phyloP scores from a whole-genome alignment of 2,797 vertebrate species.

The Thalassophryne amazonica region DNA sequence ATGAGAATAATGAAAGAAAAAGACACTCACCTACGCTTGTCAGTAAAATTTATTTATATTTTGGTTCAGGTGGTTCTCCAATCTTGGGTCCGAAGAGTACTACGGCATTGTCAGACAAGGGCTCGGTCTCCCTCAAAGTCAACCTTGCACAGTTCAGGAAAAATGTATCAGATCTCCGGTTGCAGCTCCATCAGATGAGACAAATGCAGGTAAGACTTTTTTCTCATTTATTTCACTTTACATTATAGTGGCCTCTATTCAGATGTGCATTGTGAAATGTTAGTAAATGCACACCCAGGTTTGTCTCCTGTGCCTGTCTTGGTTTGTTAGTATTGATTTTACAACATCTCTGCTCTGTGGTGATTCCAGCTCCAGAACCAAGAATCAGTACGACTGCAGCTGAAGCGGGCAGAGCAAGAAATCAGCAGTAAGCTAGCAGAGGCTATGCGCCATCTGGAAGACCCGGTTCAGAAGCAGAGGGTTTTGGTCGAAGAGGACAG shows the following conservation, averaged over 20 bases:
- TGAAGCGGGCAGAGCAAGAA: slow-evolving; percentile 92
- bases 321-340: slow-evolving; percentile 11
- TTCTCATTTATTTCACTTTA: slow-evolving; percentile 5
- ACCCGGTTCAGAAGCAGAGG: slow-evolving; percentile 91
- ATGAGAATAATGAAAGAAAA: too few species aligned
- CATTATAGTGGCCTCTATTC: neutral
- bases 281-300: neutral
- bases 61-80: slow-evolving; percentile 73
- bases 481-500: slow-evolving; percentile 91
- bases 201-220: slow-evolving; percentile 86
- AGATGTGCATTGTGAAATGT: neutral
- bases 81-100: slow-evolving; percentile 74
- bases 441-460: slow-evolving; percentile 85
- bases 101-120: slow-evolving; percentile 32
- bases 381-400: slow-evolving; percentile 87
- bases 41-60: too few species aligned
- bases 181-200: slow-evolving; percentile 93
- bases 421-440: slow-evolving; percentile 87
- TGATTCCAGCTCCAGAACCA: slow-evolving; percentile 92
- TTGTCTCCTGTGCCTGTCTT: neutral
- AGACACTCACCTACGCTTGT: too few species aligned
- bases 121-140: slow-evolving; percentile 74
- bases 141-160: slow-evolving; percentile 88
- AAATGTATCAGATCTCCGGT: slow-evolving; percentile 87
- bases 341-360: slow-evolving; percentile 9